Conservation (phyloP, 2,888 invertebrate species). For the Sesia apiformis region DNA sequence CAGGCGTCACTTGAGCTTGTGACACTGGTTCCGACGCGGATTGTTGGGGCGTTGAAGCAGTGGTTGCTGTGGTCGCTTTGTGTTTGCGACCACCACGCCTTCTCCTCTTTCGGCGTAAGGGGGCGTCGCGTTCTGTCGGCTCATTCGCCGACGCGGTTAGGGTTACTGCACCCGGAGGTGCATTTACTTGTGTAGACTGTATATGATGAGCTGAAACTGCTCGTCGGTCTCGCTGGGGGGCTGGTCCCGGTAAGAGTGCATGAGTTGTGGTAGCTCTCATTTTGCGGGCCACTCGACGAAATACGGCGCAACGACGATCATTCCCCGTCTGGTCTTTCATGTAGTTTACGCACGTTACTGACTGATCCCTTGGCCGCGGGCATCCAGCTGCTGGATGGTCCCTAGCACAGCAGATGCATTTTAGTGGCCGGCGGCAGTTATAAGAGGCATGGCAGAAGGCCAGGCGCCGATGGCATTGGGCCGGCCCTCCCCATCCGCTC, state of each 20-base stretch:
- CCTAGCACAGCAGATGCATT: too few species aligned
- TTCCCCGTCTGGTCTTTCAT: too few species aligned
- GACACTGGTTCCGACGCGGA: too few species aligned
- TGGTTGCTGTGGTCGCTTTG: too few species aligned
- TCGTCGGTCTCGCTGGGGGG: too few species aligned
- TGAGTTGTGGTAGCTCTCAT: not conserved
- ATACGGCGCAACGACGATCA: too few species aligned
- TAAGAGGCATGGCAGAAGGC: not conserved
- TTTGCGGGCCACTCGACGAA: not conserved
- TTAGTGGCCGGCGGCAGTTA: not conserved
- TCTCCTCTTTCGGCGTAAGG: not conserved
- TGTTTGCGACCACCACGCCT: too few species aligned
- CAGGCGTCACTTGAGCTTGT: too few species aligned
- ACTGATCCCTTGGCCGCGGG: not conserved
- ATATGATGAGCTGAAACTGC: not conserved
- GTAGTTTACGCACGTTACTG: too few species aligned
- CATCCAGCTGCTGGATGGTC: not conserved
- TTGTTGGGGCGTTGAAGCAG: not conserved
- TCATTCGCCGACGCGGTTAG: not conserved
- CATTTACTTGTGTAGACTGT: not conserved
- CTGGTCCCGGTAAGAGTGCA: not conserved
- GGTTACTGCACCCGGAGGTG: not conserved
- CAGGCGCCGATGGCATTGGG: not conserved
- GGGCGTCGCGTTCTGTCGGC: not conserved
- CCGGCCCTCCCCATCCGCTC: too few species aligned